Evolutionary conservation across 2,113 vertebrate species (phyloP).

Genomic region (Oxyura jamaicensis): DNA sequence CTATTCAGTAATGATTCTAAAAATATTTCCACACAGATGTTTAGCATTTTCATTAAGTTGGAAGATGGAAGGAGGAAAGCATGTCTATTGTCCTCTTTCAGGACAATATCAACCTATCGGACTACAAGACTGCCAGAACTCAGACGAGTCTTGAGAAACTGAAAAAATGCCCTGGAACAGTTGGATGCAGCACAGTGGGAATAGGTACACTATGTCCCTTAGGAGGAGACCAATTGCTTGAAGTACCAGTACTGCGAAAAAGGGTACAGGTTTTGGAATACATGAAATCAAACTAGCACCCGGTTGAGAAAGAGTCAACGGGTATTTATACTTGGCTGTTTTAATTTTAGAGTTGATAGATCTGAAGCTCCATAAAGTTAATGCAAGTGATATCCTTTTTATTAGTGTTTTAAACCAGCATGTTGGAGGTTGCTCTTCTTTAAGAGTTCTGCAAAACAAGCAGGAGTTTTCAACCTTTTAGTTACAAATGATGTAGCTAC

Average conservation of each 20-base stretch:
- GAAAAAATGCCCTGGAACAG: not conserved
- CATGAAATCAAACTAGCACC: accelerated
- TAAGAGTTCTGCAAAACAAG: not conserved
- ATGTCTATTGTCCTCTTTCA: not conserved
- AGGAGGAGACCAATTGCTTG: not conserved
- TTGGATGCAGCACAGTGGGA: not conserved
- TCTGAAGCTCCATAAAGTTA: not conserved
- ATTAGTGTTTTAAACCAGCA: not conserved
- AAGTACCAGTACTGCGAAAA: not conserved
- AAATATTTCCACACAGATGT: not conserved
- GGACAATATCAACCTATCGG: not conserved
- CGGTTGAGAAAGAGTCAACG: not conserved
- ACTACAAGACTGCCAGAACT: not conserved
- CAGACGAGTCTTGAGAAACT: not conserved
- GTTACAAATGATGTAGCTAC: not conserved
- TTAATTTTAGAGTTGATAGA: not conserved
- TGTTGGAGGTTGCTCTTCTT: not conserved
- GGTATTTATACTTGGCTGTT: not conserved
- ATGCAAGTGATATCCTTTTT: not conserved
- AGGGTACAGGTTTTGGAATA: not conserved
- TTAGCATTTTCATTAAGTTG: not conserved
- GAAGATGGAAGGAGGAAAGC: not conserved
- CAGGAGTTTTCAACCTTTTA: not conserved
- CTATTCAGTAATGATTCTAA: not conserved
- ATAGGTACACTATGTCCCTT: not conserved